Evolutionary conservation across 2,888 invertebrate genomes (phyloP), one percentile per base, ranked within the genome.

Genomic region (Fragum whitleyi): DNA sequence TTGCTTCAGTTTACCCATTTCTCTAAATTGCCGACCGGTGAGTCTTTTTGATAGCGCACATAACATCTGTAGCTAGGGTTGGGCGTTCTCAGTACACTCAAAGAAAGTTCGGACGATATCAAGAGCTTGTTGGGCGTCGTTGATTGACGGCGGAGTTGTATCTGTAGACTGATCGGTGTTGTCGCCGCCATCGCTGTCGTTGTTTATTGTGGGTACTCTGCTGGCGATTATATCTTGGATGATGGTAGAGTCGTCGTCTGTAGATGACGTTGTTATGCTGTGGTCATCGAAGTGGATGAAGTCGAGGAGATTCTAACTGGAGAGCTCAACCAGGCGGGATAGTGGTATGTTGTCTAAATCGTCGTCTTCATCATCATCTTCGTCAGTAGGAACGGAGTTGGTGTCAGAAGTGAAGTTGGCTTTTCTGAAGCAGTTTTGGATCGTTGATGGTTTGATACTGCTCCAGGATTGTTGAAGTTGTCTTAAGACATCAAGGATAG

Each of bases 401-500:
- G n/a, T n/a, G n/a, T n/a, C n/a, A 2, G 3, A 1, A 9, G 19
- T 71, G 29, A 78, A 72, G 14, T 55, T 55, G 19, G 81, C 81
- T n/a, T 75, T 51, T n/a, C 47, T 16, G 39, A 59, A 78, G 39
- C 78, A 78, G 69, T 75, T 75, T 7, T n/a, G 21, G n/a, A 73
- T 69, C 21, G 62, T 69, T 28, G 29, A 47, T 16, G 32, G 16
- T 14, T 59, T 61, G 0, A 84, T 79, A 62, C 75, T 67, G 21
- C n/a, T n/a, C 86, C 80, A 87, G 9, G 84, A 65, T 29, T 84
- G 76, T 16, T 72, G 53, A 14, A 85, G 28, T 11, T 83, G n/a
- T 6, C 26, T 32, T n/a, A 86, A 42, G 14, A 81, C 85, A 61
- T 84, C 83, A 0, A 81, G 74, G 7, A 86, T 68, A 19, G 28